Evolutionary conservation across 2,888 invertebrate species (phyloP), one percentile per base, ranked within the genome.

Genomic region (Euzophera pinguis): DNA sequence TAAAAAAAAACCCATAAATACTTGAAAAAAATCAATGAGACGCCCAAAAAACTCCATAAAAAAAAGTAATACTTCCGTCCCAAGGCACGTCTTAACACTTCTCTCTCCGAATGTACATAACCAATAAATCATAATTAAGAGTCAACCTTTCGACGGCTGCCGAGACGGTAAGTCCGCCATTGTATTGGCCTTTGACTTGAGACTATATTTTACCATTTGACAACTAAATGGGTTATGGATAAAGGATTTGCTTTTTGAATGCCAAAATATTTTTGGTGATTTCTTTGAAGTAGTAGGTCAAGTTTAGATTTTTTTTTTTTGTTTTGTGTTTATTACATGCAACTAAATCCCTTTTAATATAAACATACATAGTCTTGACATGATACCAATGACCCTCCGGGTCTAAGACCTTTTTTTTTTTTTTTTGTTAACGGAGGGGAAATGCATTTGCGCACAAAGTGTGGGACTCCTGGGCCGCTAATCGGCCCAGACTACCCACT

Each of bases 41-140:
- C 22, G 5, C 5, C 22, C 22, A 22, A 45, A 27, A 22, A 43
- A 3, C 1, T 12, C 38, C 5, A 13, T 16, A 39, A 13, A 6
- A 39, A 39, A 39, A 17, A 0, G n/a, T 29, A 50, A 50, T 50
- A 50, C 29, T 39, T 50, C 49, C 49, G 14, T 37, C 22, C 27
- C 6, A 38, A 27, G 9, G 38, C 27, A 9, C 10, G 2, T 32
- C 5, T 38, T 29, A 53, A 22, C 29, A n/a, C 42, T 53, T 49
- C 45, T 43, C 14, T 12, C 2, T 14, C 34, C 43, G 49, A 37
- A 6, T 29, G 32, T 47, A 27, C 50, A 34, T 38, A 32, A 32
- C 49, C 60, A 55, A 84, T 87, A 87, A 87, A 87, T 87, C 84
- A 87, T 88, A 86, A 87, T 88, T 88, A 88, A 75, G 22, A 71